A percentile compares a stretch with the other conserved stretches of the same genome.
phyloP scores from a whole-genome alignment of 2,888 invertebrate species.

The Apamea epomidion region DNA sequence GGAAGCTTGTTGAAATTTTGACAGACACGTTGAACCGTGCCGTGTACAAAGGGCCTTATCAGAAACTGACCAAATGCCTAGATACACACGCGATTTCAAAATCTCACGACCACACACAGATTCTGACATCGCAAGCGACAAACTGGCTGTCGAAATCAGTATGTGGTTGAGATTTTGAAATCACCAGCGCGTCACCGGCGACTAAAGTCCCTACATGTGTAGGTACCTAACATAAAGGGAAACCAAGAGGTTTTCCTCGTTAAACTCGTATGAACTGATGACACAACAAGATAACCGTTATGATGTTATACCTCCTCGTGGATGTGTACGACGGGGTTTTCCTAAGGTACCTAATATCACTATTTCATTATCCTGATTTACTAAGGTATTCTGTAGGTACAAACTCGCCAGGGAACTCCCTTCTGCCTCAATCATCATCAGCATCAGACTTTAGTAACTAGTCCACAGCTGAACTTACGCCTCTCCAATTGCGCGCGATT shows the following conservation, averaged over 20 bases:
- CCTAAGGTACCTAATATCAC: background rate
- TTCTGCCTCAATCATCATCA: background rate
- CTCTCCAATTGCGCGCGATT: background rate
- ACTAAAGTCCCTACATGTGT: background rate
- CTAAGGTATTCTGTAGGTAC: background rate
- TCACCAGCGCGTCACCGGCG: background rate
- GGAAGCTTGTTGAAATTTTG: background rate
- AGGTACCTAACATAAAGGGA: background rate
- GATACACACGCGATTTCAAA: background rate
- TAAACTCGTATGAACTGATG: background rate
- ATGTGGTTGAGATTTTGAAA: background rate
- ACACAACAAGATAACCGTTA: background rate
- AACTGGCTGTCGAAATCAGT: background rate
- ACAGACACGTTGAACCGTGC: background rate
- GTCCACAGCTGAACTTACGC: background rate
- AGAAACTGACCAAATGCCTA: no score
- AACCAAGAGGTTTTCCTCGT: conserved; percentile 3
- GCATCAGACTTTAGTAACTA: background rate
- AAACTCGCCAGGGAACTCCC: background rate
- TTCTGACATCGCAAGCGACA: background rate
- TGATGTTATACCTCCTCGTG: background rate
- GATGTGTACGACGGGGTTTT: background rate
- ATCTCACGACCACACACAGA: background rate
- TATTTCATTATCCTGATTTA: background rate
- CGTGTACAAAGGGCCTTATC: background rate